phyloP scores from a whole-genome alignment of 2,888 invertebrate genomes.

The Muscina levida region DNA sequence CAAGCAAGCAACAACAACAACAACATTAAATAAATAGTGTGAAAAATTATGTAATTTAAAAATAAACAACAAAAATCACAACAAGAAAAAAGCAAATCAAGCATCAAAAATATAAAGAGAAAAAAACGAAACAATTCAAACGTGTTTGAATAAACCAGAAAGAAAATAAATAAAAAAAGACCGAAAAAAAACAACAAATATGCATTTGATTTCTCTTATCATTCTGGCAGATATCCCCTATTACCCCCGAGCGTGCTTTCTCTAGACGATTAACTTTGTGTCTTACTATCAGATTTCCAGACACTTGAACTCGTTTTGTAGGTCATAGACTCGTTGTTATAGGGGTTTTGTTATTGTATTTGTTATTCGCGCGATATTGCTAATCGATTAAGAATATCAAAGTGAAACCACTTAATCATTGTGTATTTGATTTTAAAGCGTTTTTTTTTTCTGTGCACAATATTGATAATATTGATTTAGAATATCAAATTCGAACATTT shows the following conservation, averaged over 20 bases:
- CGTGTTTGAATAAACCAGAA: slow-evolving; percentile 58
- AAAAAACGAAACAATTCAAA: slow-evolving; percentile 63
- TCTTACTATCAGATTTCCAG: no score
- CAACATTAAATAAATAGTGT: slow-evolving; percentile 49
- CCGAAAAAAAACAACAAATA: slow-evolving; percentile 5
- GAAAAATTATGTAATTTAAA: slow-evolving; percentile 58
- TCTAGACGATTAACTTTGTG: no score
- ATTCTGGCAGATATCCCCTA: no score
- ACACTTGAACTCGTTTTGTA: no score
- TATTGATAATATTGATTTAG: no score
- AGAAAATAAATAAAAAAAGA: slow-evolving; percentile 37
- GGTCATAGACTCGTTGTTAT: neutral
- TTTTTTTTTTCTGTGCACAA: no score
- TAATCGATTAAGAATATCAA: no score
- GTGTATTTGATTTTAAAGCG: no score
- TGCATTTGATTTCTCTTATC: slow-evolving; percentile 2
- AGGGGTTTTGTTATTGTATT: neutral
- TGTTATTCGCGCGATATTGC: neutral
- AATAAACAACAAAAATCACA: slow-evolving; percentile 40
- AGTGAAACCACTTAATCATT: no score
- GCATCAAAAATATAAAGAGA: slow-evolving; percentile 61
- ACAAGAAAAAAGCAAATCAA: slow-evolving; percentile 43
- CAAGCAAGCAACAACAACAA: slow-evolving; percentile 55
- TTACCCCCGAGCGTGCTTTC: no score
- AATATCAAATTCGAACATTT: no score